Conservation (phyloP, 1,140 invertebrate genomes). For the Uloborus diversus region DNA sequence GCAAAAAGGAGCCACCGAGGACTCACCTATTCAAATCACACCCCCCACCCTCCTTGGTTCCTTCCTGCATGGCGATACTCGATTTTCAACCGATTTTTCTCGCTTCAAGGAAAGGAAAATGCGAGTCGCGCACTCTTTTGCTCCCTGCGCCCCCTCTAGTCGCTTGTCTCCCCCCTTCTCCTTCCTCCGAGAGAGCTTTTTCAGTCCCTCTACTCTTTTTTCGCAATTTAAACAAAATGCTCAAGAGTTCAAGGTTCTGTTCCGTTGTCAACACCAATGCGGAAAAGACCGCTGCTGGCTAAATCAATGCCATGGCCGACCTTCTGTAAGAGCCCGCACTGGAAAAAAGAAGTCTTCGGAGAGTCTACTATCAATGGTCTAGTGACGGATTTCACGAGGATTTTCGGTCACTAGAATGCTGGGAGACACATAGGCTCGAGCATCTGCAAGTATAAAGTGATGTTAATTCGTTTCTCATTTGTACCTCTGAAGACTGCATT, state of each 20-base stretch:
- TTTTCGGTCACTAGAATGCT: no score
- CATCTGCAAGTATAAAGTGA: no score
- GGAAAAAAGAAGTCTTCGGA: no score
- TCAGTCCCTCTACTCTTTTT: slow-evolving; percentile 29
- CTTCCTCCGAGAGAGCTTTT: slow-evolving; percentile 14
- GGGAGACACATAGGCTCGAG: no score
- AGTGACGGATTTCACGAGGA: no score
- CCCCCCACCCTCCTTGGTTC: neutral
- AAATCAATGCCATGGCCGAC: neutral
- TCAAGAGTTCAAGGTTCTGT: slow-evolving; percentile 17
- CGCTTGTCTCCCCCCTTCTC: neutral
- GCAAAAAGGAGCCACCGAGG: slow-evolving; percentile 15
- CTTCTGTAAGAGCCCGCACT: no score
- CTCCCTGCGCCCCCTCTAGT: neutral
- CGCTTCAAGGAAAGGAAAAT: slow-evolving; percentile 43
- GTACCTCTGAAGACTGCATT: no score
- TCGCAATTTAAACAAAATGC: slow-evolving; percentile 45
- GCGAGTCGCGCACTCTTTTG: slow-evolving; percentile 10
- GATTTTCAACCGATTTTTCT: slow-evolving; percentile 43
- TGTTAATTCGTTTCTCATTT: no score
- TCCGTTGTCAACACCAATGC: neutral
- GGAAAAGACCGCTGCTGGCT: neutral
- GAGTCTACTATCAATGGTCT: no score
- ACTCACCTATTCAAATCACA: neutral
- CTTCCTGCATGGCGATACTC: slow-evolving; percentile 8